Evolutionary conservation across 2,888 invertebrate genomes (phyloP).

Genomic region (Melieria picta): DNA sequence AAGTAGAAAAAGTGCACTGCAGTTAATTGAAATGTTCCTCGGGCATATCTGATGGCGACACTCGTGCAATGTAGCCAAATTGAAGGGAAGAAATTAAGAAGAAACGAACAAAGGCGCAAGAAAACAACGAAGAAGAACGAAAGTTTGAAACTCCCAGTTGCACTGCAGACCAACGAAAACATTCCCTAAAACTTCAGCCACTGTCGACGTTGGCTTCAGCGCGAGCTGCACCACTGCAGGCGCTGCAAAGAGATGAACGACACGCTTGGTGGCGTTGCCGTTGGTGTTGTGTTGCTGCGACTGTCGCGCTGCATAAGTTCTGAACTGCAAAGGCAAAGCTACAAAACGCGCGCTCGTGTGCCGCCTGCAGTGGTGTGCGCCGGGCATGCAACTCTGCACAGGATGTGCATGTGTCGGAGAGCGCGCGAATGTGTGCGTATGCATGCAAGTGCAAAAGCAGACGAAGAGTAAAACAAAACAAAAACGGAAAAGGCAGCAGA

Average conservation of each 20-base stretch:
- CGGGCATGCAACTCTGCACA: neutral
- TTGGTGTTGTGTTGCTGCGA: no score
- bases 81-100: slow-evolving; percentile 15
- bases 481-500: slow-evolving; percentile 29
- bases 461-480: slow-evolving; percentile 36
- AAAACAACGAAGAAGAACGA: neutral
- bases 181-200: neutral
- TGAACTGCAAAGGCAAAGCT: neutral
- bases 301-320: neutral
- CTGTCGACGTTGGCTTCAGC: no score
- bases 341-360: slow-evolving; percentile 2
- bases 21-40: slow-evolving; percentile 62
- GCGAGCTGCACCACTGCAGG: no score
- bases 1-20: slow-evolving; percentile 49
- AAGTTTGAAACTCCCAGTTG: neutral
- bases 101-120: neutral
- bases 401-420: neutral
- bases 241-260: no score
- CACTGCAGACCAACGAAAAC: neutral
- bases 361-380: neutral
- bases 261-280: no score
- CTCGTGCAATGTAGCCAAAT: slow-evolving; percentile 17
- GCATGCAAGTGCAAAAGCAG: slow-evolving; percentile 44
- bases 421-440: slow-evolving; percentile 10
- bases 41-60: slow-evolving; percentile 38